phyloP scores from a whole-genome alignment of 1,140 invertebrate genomes.

The Streblospio benedicti region DNA sequence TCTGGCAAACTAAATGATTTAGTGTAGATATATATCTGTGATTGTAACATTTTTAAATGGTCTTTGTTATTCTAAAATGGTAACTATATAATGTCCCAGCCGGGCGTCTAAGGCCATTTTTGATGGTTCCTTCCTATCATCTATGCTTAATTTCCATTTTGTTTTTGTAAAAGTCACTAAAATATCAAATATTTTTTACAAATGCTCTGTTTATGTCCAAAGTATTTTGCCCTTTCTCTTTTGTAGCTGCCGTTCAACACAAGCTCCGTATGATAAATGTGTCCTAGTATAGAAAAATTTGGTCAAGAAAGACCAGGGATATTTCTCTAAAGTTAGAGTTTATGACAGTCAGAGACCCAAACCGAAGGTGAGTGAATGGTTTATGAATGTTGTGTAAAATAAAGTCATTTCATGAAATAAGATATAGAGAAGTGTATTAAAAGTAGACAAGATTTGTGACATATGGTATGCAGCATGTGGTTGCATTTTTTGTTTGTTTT shows the following conservation, averaged over 20 bases:
- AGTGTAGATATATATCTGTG: neutral
- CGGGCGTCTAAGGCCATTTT: too few relatives aligned
- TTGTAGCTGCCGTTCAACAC: slow-evolving; percentile 77
- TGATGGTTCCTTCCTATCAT: too few relatives aligned
- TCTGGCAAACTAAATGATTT: neutral
- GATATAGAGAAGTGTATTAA: too few relatives aligned
- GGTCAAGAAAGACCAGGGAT: slow-evolving; percentile 78
- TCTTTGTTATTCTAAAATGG: neutral
- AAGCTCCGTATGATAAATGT: slow-evolving; percentile 76
- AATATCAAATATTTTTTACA: neutral
- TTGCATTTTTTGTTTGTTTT: too few relatives aligned
- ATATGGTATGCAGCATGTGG: too few relatives aligned
- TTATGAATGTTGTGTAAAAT: too few relatives aligned
- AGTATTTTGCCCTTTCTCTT: slow-evolving; percentile 12
- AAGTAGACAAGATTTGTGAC: too few relatives aligned
- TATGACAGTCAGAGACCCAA: slow-evolving; percentile 59
- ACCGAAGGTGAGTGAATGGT: too few relatives aligned
- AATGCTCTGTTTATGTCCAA: neutral
- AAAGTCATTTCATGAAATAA: too few relatives aligned
- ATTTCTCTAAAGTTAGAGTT: slow-evolving; percentile 70
- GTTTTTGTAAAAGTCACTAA: neutral
- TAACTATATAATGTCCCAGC: too few relatives aligned
- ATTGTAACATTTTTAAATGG: neutral
- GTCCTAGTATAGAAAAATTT: slow-evolving; percentile 74
- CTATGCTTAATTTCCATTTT: neutral